Evolutionary conservation across 37 sponge, comb jelly and placozoan species (phyloP).

Genomic region (Ephydatia muelleri): DNA sequence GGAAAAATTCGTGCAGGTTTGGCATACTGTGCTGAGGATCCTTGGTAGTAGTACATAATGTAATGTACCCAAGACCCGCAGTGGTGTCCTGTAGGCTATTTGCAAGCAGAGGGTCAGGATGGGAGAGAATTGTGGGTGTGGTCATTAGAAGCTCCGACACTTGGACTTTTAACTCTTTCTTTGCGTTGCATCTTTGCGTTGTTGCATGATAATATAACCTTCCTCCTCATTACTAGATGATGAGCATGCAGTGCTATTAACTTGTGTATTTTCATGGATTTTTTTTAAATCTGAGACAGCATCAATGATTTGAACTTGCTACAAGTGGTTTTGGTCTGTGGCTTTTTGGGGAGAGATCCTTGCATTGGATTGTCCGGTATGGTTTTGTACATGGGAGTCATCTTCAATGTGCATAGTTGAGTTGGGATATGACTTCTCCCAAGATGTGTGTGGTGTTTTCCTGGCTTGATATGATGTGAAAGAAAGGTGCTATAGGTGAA

Average conservation of each 20-base stretch:
- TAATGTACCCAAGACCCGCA: too few relatives aligned
- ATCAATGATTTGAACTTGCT: not conserved
- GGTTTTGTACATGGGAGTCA: not conserved
- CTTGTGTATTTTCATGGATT: not conserved
- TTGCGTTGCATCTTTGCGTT: not conserved
- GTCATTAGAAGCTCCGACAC: not conserved
- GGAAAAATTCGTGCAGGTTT: too few relatives aligned
- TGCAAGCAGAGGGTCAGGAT: too few relatives aligned
- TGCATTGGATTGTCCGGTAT: not conserved
- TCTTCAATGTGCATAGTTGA: constrained; percentile 61
- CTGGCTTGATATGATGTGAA: too few relatives aligned
- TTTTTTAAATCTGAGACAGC: not conserved
- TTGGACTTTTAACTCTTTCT: not conserved
- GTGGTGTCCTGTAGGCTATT: too few relatives aligned
- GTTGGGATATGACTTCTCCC: too few relatives aligned
- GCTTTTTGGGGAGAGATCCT: too few relatives aligned
- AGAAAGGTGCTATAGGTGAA: too few relatives aligned
- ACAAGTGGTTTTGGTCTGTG: not conserved
- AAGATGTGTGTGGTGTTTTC: too few relatives aligned
- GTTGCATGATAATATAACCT: not conserved
- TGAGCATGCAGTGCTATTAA: not conserved
- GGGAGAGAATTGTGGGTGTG: not conserved
- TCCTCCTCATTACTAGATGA: not conserved
- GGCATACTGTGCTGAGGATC: too few relatives aligned
- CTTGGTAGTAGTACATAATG: too few relatives aligned